Evolutionary conservation across 2,797 vertebrate species (phyloP), one percentile per base, ranked within the genome.

Genomic region (Knipowitschia caucasica): DNA sequence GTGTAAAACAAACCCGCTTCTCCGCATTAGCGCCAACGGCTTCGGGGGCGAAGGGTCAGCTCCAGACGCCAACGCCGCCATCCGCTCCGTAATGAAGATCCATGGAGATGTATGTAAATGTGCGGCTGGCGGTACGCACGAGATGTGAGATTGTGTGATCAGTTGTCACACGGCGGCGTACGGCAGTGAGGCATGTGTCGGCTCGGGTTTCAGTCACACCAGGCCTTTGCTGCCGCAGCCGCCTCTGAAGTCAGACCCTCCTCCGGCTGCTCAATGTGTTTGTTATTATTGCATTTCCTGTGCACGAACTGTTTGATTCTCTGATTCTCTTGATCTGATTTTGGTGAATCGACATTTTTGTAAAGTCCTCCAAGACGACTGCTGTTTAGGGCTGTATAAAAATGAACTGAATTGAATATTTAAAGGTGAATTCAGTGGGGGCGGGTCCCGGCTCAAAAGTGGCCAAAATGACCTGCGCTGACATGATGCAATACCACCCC

Each of bases 181-280:
- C 79, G 73, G 58, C 70, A 73, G 75, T 38, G 73, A 72, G 78
- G 73, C 80, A 83, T 63, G 68, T 81, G 83, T 85, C 85, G 72
- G 67, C 70, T 84, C 78, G 73, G 42, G 72, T 83, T 83, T 67
- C 64, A 57, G 62, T 67, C 66, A 70, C 64, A 43, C 62, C 64
- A 64, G 43, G 64, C 69, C 62, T 27, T 61, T 45, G 64, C 69
- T 63, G 45, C 64, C 54, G 60, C 73, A 36, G 62, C 63, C 50
- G 57, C 69, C 66, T 59, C 7, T 65, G 68, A 65, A 70, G 73
- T 53, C 33, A 56, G n/a, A n/a, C n/a, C n/a, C n/a, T n/a, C n/a
- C n/a, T n/a, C n/a, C n/a, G n/a, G n/a, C n/a, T n/a, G n/a, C n/a
- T n/a, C n/a, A n/a, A n/a, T n/a, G n/a, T n/a, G n/a, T n/a, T n/a